A percentile compares a stretch with the other conserved stretches of the same genome.
Evolutionary conservation across 2,888 invertebrate species (phyloP).

Genomic region (Achlya flavicornis): DNA sequence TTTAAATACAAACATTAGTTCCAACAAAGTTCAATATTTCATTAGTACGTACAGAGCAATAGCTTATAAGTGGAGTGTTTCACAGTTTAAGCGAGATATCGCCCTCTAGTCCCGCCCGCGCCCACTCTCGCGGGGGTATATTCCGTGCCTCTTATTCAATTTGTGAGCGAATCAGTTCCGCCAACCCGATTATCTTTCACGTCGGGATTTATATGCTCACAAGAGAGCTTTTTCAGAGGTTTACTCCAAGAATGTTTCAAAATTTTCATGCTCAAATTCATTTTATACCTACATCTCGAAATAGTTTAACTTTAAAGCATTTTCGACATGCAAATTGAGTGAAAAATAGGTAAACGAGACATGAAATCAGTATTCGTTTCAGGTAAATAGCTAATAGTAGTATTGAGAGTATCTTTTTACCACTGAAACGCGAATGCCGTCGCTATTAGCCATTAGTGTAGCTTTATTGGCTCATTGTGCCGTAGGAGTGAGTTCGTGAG

Average conservation of each 20-base stretch:
- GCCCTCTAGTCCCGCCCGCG: conserved; percentile 45
- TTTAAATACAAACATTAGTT: conserved; percentile 34
- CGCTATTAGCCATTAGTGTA: conserved; percentile 45
- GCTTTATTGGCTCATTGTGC: conserved; percentile 63
- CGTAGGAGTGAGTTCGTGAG: conserved; percentile 51
- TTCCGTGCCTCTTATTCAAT: conserved; percentile 79
- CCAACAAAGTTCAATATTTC: conserved; percentile 50
- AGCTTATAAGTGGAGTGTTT: conserved; percentile 60
- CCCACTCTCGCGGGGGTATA: conserved; percentile 57
- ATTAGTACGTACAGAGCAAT: conserved; percentile 53
- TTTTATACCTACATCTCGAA: conserved; percentile 29
- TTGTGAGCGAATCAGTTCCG: conserved; percentile 80
- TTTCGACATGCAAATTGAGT: conserved; percentile 6
- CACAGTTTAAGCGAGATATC: conserved; percentile 60
- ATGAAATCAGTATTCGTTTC: not conserved
- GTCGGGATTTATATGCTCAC: conserved; percentile 76
- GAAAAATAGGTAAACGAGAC: not conserved
- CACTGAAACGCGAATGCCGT: conserved; percentile 16
- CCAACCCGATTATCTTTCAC: conserved; percentile 80
- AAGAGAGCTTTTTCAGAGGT: conserved; percentile 63
- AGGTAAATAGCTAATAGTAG: not conserved
- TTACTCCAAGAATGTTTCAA: conserved; percentile 50
- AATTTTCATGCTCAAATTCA: conserved; percentile 46
- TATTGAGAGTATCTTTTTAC: conserved; percentile 2
- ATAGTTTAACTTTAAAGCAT: not conserved